phyloP scores from a whole-genome alignment of 2,113 vertebrate species.

The Columba janthina region DNA sequence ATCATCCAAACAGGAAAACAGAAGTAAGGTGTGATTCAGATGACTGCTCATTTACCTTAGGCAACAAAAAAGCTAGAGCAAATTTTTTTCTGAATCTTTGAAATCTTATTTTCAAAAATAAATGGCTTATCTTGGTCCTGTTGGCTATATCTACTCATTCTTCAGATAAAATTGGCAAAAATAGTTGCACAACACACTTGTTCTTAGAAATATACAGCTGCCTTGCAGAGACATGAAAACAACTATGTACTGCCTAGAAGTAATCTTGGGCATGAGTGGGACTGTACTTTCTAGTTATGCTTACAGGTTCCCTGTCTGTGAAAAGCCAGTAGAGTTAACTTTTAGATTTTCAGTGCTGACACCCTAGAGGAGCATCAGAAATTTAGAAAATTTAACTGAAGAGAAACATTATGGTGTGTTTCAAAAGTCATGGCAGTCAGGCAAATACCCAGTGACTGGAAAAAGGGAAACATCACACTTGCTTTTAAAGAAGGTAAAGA shows the following conservation, averaged over 20 bases:
- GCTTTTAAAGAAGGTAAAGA: not conserved
- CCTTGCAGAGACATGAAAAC: not conserved
- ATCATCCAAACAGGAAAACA: not conserved
- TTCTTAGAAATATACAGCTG: not conserved
- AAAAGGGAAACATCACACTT: not conserved
- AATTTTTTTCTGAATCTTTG: not conserved
- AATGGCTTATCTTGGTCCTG: not conserved
- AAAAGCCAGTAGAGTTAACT: not conserved
- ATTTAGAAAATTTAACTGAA: not conserved
- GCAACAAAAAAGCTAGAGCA: not conserved
- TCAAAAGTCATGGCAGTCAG: not conserved
- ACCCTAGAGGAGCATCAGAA: rapidly evolving
- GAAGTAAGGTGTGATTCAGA: not conserved
- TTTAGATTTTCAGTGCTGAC: not conserved
- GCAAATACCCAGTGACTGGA: rapidly evolving
- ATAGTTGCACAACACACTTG: not conserved
- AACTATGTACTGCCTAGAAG: not conserved
- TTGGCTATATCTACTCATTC: not conserved
- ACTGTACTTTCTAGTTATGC: not conserved
- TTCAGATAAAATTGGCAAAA: not conserved
- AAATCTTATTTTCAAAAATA: not conserved
- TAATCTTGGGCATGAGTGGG: not conserved
- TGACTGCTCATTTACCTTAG: rapidly evolving
- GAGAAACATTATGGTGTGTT: not conserved
- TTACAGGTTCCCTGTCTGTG: not conserved